phyloP scores from a whole-genome alignment of 2,797 vertebrate species.

The Kryptolebias ocellatus region DNA sequence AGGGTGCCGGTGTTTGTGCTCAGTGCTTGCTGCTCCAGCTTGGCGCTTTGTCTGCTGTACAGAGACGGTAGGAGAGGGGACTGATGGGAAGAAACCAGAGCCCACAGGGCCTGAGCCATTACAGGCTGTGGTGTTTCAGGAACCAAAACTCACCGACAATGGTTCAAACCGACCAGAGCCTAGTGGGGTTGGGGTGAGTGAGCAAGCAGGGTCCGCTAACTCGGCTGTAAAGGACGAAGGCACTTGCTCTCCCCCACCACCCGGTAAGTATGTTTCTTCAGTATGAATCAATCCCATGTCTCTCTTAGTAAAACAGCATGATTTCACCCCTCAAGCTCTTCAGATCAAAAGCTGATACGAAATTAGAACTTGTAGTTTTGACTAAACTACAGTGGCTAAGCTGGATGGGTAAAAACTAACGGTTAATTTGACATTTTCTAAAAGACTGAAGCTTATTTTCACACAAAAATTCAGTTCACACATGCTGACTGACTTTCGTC shows the following conservation, averaged over 20 bases:
- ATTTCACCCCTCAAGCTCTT: conserved; percentile 29
- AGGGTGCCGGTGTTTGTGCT: conserved; percentile 63
- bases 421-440: neutral
- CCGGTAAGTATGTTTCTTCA: conserved; percentile 76
- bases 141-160: conserved; percentile 54
- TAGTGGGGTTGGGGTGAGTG: conserved; percentile 64
- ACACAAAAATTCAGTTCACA: conserved; percentile 24
- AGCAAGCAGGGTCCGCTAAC: conserved; percentile 58
- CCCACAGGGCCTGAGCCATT: conserved; percentile 66
- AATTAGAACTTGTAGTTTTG: conserved; percentile 4
- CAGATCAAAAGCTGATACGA: conserved; percentile 20
- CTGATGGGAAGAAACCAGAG: conserved; percentile 74
- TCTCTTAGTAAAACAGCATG: conserved; percentile 56
- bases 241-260: conserved; percentile 58
- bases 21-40: conserved; percentile 81
- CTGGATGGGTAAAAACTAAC: conserved; percentile 29
- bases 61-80: conserved; percentile 77
- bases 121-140: conserved; percentile 64
- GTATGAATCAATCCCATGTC: conserved; percentile 58
- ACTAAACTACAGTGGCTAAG: conserved; percentile 18
- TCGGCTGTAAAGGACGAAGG: conserved; percentile 72
- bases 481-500: conserved; percentile 3
- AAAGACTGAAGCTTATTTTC: conserved; percentile 15
- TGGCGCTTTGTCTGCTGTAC: conserved; percentile 82
- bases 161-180: conserved; percentile 58